Conservation (phyloP, 2,888 invertebrate species). For the Ramazzottius varieornatus region DNA sequence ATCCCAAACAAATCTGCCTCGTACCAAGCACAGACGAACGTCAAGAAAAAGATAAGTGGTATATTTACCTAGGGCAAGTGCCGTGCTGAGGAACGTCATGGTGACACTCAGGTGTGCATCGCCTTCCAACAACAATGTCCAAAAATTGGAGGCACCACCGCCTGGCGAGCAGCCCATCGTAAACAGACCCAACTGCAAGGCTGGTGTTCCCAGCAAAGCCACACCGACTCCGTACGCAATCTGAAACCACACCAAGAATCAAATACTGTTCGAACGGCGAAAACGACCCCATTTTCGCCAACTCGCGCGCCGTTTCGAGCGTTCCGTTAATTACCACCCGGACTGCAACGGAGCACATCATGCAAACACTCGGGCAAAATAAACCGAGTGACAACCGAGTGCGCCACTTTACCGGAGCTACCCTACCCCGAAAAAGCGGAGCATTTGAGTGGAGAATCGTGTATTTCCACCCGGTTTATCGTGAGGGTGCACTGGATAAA, state of each 20-base stretch:
- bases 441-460: too few relatives aligned
- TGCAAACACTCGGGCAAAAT: too few relatives aligned
- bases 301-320: too few relatives aligned
- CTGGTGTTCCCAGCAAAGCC: constrained; percentile 5
- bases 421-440: too few relatives aligned
- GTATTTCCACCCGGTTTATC: too few relatives aligned
- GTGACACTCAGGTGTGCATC: constrained; percentile 29
- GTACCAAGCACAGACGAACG: too few relatives aligned
- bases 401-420: neutral
- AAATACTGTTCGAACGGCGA: too few relatives aligned
- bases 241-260: constrained; percentile 2
- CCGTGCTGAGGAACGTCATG: constrained; percentile 28
- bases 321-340: too few relatives aligned
- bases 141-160: constrained; percentile 29
- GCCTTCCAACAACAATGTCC: constrained; percentile 27
- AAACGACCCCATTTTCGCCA: too few relatives aligned
- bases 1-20: too few relatives aligned
- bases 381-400: neutral
- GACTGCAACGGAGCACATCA: too few relatives aligned
- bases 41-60: neutral
- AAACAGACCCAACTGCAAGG: constrained; percentile 24
- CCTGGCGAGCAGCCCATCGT: constrained; percentile 26
- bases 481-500: too few relatives aligned
- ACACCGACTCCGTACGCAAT: constrained; percentile 4
- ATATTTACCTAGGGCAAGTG: constrained; percentile 24